Percentiles rank a stretch among this genome's conserved stretches.
These are phyloP conservation scores for Phainopepla nitens DNA, from an alignment of 2,113 vertebrate species.

Conservation along the genomic window DNA sequence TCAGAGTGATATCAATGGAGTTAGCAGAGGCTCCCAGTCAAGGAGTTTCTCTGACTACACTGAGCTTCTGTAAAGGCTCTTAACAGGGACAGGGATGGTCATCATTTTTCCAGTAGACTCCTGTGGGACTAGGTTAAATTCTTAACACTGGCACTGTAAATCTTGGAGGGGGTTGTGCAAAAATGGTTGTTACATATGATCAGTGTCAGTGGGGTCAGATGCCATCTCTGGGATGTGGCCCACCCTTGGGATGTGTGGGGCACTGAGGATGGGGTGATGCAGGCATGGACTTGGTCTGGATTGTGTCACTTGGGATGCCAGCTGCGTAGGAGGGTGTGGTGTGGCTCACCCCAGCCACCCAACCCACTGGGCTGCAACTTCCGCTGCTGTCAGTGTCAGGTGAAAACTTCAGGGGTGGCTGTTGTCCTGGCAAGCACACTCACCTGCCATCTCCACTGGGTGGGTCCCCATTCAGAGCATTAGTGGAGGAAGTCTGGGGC, in stretches of 20 bases:
- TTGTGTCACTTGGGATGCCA: background rate
- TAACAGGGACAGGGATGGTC: background rate
- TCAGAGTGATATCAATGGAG: background rate
- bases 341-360: background rate
- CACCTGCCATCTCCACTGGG: background rate
- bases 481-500: background rate
- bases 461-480: background rate
- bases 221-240: background rate
- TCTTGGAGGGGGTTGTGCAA: background rate
- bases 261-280: accelerated
- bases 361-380: background rate
- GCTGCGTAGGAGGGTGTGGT: background rate
- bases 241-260: background rate
- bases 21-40: background rate
- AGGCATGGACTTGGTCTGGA: background rate
- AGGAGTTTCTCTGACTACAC: background rate
- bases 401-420: background rate
- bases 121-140: background rate
- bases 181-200: background rate
- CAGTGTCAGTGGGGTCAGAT: background rate
- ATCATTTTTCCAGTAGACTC: background rate
- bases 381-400: background rate
- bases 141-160: background rate
- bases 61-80: background rate
- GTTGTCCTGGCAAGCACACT: background rate